Conservation (phyloP, 2,888 invertebrate species). For the Ctenicera cuprea region DNA sequence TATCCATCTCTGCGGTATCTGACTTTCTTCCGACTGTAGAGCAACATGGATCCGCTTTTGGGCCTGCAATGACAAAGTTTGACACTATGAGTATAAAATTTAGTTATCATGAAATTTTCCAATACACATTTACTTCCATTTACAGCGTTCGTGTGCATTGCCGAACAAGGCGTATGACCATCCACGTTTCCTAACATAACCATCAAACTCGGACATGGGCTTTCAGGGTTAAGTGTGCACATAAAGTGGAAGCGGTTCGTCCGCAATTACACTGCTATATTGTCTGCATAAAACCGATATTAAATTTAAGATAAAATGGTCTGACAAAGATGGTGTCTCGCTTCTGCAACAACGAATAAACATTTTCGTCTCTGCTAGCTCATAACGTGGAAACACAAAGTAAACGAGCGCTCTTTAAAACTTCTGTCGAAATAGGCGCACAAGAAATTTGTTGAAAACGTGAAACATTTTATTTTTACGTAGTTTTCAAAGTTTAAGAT, state of each 20-base stretch:
- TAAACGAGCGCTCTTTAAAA: constrained; percentile 34
- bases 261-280: constrained; percentile 61
- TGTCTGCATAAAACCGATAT: constrained; percentile 63
- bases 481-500: constrained; percentile 30
- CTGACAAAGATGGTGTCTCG: constrained; percentile 24
- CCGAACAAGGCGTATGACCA: constrained; percentile 43
- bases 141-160: constrained; percentile 21
- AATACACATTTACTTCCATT: constrained; percentile 15
- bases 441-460: constrained; percentile 35
- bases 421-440: constrained; percentile 20
- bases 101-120: constrained; percentile 25
- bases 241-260: constrained; percentile 60
- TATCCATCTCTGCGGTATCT: constrained; percentile 97
- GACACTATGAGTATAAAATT: constrained; percentile 27
- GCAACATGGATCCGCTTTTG: constrained; percentile 96
- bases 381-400: constrained; percentile 37
- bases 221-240: constrained; percentile 56
- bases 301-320: constrained; percentile 62
- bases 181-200: constrained; percentile 49
- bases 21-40: constrained; percentile 96
- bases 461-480: constrained; percentile 37
- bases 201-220: constrained; percentile 56
- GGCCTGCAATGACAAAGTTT: constrained; percentile 80
- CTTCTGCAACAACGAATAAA: constrained; percentile 12
- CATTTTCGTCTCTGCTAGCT: constrained; percentile 1